Percentiles rank a stretch among this genome's conserved stretches.
phyloP scores from a whole-genome alignment of 2,113 vertebrate genomes.

The Hemiscyllium ocellatum region DNA sequence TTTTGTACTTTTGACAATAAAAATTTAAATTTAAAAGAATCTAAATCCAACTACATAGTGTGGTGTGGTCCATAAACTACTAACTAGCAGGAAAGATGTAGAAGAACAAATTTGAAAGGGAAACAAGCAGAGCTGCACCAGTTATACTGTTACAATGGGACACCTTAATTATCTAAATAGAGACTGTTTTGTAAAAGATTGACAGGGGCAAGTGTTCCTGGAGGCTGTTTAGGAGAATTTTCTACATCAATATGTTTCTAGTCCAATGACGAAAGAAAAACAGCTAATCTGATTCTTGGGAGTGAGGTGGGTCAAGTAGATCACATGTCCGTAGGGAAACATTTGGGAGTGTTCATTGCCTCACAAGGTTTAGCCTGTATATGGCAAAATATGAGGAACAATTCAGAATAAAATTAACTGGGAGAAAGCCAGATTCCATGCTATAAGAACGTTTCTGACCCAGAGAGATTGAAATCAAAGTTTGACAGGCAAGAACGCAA shows the following conservation, averaged over 20 bases:
- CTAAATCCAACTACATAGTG: neutral
- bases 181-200: neutral
- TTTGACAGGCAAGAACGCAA: no score
- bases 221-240: neutral
- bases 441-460: no score
- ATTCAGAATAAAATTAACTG: neutral
- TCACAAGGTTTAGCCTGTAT: neutral
- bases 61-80: neutral
- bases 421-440: no score
- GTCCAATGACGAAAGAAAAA: neutral
- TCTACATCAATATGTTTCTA: neutral
- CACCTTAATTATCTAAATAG: neutral
- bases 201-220: neutral
- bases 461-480: no score
- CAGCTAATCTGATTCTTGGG: neutral
- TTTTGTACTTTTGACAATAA: no score
- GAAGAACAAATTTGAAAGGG: neutral
- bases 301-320: neutral
- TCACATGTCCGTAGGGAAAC: neutral
- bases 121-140: neutral
- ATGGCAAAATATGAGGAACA: neutral
- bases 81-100: neutral
- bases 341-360: neutral
- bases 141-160: neutral
- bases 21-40: no score